Percentiles rank a stretch among this genome's conserved stretches.
These are phyloP conservation scores for Saccostrea cuccullata DNA, from an alignment of 1,140 invertebrate genomes.

Conservation along the genomic window DNA sequence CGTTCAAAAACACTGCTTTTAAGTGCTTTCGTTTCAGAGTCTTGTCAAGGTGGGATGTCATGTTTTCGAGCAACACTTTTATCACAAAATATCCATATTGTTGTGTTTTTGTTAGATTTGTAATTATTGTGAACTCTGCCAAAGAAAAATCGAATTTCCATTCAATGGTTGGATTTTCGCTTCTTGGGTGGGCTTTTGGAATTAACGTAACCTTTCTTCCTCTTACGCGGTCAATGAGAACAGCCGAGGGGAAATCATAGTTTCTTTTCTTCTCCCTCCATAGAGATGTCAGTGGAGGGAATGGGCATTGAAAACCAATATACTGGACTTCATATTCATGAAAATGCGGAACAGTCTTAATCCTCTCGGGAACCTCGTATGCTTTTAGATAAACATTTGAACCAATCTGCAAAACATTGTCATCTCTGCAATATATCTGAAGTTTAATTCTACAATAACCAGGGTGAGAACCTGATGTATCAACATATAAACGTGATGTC, in stretches of 20 bases:
- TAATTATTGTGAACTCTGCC: neutral
- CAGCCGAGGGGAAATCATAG: neutral
- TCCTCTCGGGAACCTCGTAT: neutral
- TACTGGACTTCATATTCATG: neutral
- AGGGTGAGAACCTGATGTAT: neutral
- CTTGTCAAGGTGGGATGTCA: neutral
- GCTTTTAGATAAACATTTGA: neutral
- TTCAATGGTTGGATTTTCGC: neutral
- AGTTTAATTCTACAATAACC: constrained; percentile 2
- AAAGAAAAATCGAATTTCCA: constrained; percentile 18
- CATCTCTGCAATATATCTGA: neutral
- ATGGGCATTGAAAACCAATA: neutral
- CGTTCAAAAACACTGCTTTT: neutral
- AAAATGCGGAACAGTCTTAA: neutral
- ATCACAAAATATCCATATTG: neutral
- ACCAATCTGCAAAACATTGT: neutral
- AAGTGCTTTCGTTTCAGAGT: neutral
- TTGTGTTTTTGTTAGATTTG: neutral
- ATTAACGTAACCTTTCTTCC: neutral
- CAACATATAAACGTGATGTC: neutral
- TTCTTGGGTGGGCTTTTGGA: neutral
- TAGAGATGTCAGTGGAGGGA: neutral
- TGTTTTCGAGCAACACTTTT: neutral
- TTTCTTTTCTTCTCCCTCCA: constrained; percentile 3
- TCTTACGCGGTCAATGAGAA: neutral